Evolutionary conservation across 2,113 vertebrate genomes (phyloP).

Genomic region (Camarhynchus parvulus): DNA sequence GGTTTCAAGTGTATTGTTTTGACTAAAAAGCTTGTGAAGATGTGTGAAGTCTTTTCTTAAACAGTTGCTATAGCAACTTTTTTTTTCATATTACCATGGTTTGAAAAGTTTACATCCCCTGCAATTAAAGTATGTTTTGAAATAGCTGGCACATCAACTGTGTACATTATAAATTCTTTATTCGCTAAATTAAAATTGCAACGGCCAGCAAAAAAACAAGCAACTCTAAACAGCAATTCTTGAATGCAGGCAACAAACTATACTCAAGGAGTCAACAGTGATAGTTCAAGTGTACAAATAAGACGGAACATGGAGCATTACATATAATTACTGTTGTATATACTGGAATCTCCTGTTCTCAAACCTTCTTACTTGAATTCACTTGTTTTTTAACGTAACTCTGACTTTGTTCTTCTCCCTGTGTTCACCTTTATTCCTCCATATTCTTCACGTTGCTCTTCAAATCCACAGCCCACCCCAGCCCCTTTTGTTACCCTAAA

Average conservation of each 20-base stretch:
- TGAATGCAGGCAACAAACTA: neutral
- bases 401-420: neutral
- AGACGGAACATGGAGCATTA: neutral
- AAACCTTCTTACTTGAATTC: neutral
- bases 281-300: neutral
- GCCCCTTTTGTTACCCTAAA: neutral
- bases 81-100: neutral
- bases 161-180: neutral
- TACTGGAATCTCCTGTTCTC: neutral
- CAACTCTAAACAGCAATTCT: neutral
- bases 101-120: slow-evolving; percentile 7
- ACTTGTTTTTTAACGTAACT: neutral
- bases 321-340: neutral
- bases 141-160: neutral
- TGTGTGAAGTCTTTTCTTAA: neutral
- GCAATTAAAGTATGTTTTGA: neutral
- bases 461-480: neutral
- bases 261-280: neutral
- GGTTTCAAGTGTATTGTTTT: neutral
- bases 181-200: neutral
- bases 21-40: neutral
- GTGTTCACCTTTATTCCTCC: neutral
- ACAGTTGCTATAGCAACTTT: slow-evolving; percentile 47
- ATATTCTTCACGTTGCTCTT: neutral
- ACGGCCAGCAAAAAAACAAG: neutral